Base-by-base conservation (phyloP, 2,797 vertebrate genomes). In the Passerculus sandwichensis region DNA sequence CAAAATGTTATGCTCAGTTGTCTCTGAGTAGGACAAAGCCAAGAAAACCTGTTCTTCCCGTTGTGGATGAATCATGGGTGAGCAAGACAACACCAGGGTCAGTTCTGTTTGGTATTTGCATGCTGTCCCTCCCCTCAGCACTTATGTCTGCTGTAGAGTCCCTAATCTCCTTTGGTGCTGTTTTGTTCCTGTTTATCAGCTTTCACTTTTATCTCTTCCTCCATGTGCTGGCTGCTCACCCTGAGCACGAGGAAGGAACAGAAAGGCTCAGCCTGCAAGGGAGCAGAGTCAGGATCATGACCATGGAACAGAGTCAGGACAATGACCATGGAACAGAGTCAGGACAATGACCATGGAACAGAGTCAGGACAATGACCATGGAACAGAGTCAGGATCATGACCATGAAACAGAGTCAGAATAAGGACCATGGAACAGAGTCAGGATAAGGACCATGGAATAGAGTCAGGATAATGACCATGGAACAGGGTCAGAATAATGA, bases 171-270 rank as follows among this genome's bases (percentile, higher is more conserved):
- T 60, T 10, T 1, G 7, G 27, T 85, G 67, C 73, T 42, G 15
- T 27, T 76, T 40, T 92, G 70, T 81, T 97, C 67, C 56, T 60
- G 40, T 90, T 91, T 84, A 85, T 92, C 54, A 4, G 56, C 85
- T 91, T 88, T 91, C 74, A 60, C 50, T 89, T 93, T 81, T 91
- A 62, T 91, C 91, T 96, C 82, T 56, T 48, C 9, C 76, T 80
- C 6, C 21, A 29, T 72, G 40, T 81, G 56, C 42, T 81, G 73
- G 70, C 87, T 75, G 40, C 44, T 76, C 50, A 7, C n/a, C 32
- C 45, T 15, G 77, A 81, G 85, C 42, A 53, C 30, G 22, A 30
- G 76, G 67, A 38, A 76, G 27, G 66, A 50, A 62, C 82, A 65
- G 61, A 57, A 73, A 66, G 32, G 47, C 5, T 12, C 47, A 64